Conservation (phyloP, 2,888 invertebrate genomes). For the Eupithecia inturbata region DNA sequence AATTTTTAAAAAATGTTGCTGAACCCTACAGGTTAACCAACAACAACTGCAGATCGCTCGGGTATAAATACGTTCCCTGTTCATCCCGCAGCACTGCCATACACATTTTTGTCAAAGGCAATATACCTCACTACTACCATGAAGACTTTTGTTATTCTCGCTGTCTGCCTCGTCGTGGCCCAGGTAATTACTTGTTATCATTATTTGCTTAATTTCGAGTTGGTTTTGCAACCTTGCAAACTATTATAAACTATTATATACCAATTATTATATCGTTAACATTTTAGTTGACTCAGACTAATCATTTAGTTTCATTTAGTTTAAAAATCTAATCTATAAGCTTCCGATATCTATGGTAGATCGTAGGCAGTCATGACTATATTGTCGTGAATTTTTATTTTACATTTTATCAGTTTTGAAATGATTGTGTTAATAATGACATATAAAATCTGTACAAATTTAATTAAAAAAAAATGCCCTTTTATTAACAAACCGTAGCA, state of each 20-base stretch:
- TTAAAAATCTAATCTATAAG: too few species aligned
- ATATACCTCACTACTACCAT: slow-evolving; percentile 48
- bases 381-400: too few species aligned
- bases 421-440: too few species aligned
- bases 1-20: slow-evolving; percentile 67
- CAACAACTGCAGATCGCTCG: slow-evolving; percentile 28
- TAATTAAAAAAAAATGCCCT: too few species aligned
- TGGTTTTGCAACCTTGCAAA: too few species aligned
- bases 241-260: too few species aligned
- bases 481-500: neutral
- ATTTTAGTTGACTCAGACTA: neutral
- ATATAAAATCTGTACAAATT: too few species aligned
- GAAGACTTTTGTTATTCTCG: slow-evolving; percentile 74
- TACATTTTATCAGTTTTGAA: too few species aligned
- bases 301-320: neutral
- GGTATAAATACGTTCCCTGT: slow-evolving; percentile 37
- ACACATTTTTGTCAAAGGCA: neutral
- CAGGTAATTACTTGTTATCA: slow-evolving; percentile 58
- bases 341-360: too few species aligned
- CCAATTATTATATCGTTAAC: too few species aligned
- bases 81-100: slow-evolving; percentile 28
- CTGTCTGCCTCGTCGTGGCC: slow-evolving; percentile 69
- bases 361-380: too few species aligned
- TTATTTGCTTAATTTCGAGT: neutral
- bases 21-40: slow-evolving; percentile 45